Evolutionary conservation across 2,113 vertebrate species (phyloP).

Genomic region (Xenus cinereus): DNA sequence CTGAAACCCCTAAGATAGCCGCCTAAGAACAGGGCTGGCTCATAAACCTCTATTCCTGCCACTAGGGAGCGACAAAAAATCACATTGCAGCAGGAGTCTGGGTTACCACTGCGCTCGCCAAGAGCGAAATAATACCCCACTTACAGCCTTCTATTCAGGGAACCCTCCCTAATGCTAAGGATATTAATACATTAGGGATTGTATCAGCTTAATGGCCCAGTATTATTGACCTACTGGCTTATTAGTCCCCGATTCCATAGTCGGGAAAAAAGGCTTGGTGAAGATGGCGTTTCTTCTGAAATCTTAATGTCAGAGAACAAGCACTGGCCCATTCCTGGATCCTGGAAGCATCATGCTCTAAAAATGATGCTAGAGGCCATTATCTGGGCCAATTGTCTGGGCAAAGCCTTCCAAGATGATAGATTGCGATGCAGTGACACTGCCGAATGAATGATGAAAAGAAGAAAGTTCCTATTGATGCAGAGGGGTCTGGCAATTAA

Average conservation of each 20-base stretch:
- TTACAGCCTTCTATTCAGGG: not conserved
- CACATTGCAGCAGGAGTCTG: constrained; percentile 12
- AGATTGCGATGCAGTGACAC: constrained; percentile 18
- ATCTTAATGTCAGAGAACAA: not conserved
- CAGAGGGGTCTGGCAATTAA: constrained; percentile 50
- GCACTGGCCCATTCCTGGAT: not conserved
- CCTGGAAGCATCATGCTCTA: not conserved
- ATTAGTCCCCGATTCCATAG: not conserved
- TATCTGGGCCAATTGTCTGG: constrained; percentile 35
- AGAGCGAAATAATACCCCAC: not conserved
- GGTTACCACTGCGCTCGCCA: not conserved
- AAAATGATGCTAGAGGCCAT: constrained; percentile 20
- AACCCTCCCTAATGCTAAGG: not conserved
- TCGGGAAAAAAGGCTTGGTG: not conserved
- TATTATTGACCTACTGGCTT: constrained; percentile 12
- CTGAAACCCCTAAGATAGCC: not conserved
- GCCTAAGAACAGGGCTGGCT: not conserved
- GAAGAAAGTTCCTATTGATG: constrained; percentile 51
- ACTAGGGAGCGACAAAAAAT: constrained; percentile 67
- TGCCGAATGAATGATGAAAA: constrained; percentile 54
- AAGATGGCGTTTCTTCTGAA: not conserved
- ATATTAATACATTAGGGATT: not conserved
- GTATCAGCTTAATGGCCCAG: not conserved
- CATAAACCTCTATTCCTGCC: constrained; percentile 12
- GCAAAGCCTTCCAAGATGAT: constrained; percentile 40